Conservation (phyloP, 2,113 vertebrate species). For the Neoarius graeffei region DNA sequence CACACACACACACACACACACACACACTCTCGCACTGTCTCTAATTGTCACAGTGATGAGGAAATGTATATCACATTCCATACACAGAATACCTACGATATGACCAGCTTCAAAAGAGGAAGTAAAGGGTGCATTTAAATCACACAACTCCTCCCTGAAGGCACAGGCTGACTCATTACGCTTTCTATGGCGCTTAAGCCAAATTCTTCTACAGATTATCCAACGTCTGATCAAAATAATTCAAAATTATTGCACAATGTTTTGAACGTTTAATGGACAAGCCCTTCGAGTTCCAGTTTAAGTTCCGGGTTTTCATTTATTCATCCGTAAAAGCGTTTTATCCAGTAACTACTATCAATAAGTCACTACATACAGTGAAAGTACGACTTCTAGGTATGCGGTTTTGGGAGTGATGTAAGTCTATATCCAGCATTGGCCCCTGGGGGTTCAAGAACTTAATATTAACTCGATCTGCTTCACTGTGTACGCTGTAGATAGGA, state of each 20-base stretch:
- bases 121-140: slow-evolving; percentile 9
- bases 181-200: not conserved
- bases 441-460: not conserved
- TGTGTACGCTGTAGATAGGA: not conserved
- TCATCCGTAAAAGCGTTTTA: not conserved
- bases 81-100: not conserved
- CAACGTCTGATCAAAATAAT: not conserved
- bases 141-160: not conserved
- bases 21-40: not conserved
- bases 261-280: not conserved
- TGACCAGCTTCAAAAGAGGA: not conserved
- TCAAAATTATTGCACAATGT: not conserved
- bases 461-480: not conserved
- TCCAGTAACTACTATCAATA: not conserved
- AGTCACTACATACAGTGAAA: not conserved
- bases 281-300: not conserved
- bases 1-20: not conserved
- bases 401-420: not conserved
- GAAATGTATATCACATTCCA: not conserved
- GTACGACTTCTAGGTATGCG: not conserved
- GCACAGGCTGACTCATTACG: not conserved
- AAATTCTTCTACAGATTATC: not conserved
- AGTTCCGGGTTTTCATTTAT: not conserved
- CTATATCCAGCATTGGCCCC: not conserved
- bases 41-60: not conserved